Conservation (phyloP, 2,888 invertebrate species). For the Drosophila siamana region DNA sequence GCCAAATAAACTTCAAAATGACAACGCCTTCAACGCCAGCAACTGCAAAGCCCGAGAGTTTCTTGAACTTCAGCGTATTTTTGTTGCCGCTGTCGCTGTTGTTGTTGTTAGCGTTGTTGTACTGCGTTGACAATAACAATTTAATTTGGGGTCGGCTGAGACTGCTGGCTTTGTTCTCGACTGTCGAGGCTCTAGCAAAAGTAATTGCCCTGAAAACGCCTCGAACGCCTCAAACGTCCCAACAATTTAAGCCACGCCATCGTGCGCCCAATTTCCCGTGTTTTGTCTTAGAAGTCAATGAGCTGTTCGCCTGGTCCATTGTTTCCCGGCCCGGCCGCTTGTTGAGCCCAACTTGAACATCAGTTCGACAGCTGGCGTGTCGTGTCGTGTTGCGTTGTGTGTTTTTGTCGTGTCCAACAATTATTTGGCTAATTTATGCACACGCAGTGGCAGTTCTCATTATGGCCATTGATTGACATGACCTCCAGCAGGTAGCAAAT, state of each 20-base stretch:
- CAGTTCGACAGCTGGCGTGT: conserved; percentile 50
- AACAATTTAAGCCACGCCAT: conserved; percentile 41
- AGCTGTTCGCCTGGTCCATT: conserved; percentile 31
- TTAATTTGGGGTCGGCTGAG: conserved; percentile 18
- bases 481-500: conserved; percentile 46
- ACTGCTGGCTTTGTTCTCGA: conserved; percentile 32
- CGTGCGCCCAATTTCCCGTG: conserved; percentile 38
- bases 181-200: conserved; percentile 30
- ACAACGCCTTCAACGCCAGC: conserved; percentile 54
- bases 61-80: conserved; percentile 57
- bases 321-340: conserved; percentile 15
- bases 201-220: conserved; percentile 45
- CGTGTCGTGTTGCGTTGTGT: conserved; percentile 36
- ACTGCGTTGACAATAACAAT: conserved; percentile 42
- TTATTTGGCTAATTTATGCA: conserved; percentile 73
- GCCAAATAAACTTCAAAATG: conserved; percentile 63
- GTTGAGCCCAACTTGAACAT: background rate
- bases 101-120: conserved; percentile 16
- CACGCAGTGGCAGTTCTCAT: conserved; percentile 69
- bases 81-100: conserved; percentile 15
- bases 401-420: conserved; percentile 56
- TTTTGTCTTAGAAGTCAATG: conserved; percentile 61
- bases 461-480: conserved; percentile 70
- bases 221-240: conserved; percentile 29
- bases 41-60: conserved; percentile 42